Evolutionary conservation across 2,113 vertebrate species (phyloP).

Genomic region (Recurvirostra avosetta): DNA sequence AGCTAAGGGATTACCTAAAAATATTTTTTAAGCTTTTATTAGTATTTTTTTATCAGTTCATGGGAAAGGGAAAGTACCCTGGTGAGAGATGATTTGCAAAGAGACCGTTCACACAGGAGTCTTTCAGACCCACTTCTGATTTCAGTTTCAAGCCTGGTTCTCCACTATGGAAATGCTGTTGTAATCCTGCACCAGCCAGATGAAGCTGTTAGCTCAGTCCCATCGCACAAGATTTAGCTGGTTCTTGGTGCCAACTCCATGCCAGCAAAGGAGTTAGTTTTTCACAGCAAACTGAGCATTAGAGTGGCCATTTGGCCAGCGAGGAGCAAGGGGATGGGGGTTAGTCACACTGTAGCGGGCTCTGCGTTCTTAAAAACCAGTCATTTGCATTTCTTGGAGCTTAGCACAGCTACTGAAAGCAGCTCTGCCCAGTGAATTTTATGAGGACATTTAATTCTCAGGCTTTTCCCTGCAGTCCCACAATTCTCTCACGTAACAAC

Average conservation of each 20-base stretch:
- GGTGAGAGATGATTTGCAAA: background rate
- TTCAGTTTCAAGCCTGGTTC: background rate
- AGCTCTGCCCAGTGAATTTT: background rate
- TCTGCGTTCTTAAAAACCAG: background rate
- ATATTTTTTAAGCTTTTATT: background rate
- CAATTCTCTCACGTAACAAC: background rate
- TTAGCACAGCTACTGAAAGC: background rate
- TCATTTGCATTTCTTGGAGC: slow-evolving; percentile 22
- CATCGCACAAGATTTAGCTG: background rate
- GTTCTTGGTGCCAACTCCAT: background rate
- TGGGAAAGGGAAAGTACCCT: background rate
- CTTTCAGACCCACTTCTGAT: background rate
- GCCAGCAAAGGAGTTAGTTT: background rate
- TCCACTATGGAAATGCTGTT: background rate
- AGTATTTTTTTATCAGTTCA: background rate
- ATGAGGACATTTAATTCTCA: background rate
- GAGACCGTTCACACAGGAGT: background rate
- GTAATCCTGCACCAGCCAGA: background rate
- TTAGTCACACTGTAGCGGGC: background rate
- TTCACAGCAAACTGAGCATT: background rate
- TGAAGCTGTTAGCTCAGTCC: background rate
- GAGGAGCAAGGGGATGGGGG: background rate
- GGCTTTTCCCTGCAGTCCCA: background rate
- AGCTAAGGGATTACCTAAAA: background rate
- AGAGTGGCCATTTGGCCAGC: background rate